A percentile compares a stretch with the other conserved stretches of the same genome.
Conservation (phyloP, 2,797 vertebrate species). For the Pachyuromys duprasi region DNA sequence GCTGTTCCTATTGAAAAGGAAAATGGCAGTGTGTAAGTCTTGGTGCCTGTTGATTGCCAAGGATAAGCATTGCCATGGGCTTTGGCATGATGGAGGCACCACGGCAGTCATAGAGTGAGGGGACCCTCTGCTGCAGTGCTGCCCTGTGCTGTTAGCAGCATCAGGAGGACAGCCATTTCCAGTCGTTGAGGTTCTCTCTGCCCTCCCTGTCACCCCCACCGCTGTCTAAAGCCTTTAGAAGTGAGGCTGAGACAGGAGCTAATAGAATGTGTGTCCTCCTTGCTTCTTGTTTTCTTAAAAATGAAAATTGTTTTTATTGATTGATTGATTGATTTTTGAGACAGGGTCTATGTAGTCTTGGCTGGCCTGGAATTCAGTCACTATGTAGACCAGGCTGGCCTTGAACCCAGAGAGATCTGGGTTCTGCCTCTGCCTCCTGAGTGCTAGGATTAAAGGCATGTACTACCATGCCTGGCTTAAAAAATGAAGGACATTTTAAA, state of each 20-base stretch:
- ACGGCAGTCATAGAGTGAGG: neutral
- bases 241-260: neutral
- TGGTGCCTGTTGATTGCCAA: neutral
- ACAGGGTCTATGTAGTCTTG: neutral
- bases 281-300: neutral
- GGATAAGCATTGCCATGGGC: neutral
- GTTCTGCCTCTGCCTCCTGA: neutral
- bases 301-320: neutral
- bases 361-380: neutral
- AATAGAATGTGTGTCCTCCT: neutral
- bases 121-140: rapidly evolving
- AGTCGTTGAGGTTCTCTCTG: neutral
- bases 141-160: neutral
- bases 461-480: neutral
- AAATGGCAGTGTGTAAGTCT: neutral
- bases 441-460: neutral
- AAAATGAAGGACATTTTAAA: neutral
- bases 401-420: neutral
- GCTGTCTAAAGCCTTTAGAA: neutral
- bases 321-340: neutral
- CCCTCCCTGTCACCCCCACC: too few relatives aligned
- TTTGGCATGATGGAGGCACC: neutral
- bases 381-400: neutral
- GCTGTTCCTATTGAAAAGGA: conserved; percentile 11
- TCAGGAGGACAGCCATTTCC: neutral